Evolutionary conservation across 2,113 vertebrate genomes (phyloP).

Genomic region (Tonatia bakeri): DNA sequence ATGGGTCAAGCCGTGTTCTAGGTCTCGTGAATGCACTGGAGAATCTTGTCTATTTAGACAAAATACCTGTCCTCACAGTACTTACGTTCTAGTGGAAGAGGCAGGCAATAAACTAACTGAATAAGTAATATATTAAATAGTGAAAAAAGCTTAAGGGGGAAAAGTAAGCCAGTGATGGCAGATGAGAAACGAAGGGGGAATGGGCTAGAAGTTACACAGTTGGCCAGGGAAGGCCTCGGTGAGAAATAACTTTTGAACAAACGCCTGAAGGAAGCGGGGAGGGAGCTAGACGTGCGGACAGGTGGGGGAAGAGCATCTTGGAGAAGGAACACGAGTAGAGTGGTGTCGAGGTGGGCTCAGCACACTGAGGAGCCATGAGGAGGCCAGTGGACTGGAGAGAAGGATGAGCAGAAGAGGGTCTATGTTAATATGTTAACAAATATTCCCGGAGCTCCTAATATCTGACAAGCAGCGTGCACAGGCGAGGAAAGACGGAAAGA

Average conservation of each 20-base stretch:
- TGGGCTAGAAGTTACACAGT: background rate
- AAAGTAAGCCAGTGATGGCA: background rate
- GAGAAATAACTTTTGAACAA: background rate
- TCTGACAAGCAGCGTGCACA: background rate
- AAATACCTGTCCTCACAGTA: background rate
- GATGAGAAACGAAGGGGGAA: background rate
- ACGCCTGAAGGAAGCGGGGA: background rate
- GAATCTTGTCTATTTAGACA: background rate
- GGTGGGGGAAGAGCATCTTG: background rate
- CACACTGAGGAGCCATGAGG: background rate
- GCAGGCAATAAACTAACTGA: background rate
- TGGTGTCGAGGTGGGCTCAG: background rate
- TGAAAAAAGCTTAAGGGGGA: background rate
- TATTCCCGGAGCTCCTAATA: background rate
- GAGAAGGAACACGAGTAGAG: background rate
- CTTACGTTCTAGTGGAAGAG: background rate
- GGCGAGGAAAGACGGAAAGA: background rate
- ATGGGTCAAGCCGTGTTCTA: background rate
- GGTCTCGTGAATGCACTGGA: background rate
- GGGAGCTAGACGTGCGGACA: accelerated
- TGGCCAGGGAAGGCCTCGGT: background rate
- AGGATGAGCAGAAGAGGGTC: background rate
- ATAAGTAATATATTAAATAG: background rate
- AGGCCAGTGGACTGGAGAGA: background rate
- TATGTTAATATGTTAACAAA: background rate